These are phyloP conservation scores for Brenthis hecate DNA, from an alignment of 2,888 invertebrate genomes.

Conservation along the genomic window DNA sequence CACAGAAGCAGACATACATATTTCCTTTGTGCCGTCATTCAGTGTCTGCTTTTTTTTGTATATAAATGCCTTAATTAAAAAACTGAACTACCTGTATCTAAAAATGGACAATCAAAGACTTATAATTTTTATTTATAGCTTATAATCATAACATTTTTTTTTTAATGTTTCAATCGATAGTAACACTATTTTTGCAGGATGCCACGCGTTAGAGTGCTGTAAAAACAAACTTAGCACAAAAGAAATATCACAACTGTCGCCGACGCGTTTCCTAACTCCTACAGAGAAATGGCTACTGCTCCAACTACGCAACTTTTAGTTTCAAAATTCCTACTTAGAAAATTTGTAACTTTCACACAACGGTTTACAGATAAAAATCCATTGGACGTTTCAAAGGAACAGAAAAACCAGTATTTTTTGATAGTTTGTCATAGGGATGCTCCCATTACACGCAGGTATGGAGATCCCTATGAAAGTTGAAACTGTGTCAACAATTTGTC, in stretches of 20 bases:
- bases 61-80: background rate
- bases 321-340: background rate
- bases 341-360: slow-evolving; percentile 33
- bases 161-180: slow-evolving; percentile 30
- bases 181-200: slow-evolving; percentile 66
- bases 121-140: background rate
- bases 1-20: slow-evolving; percentile 37
- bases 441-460: slow-evolving; percentile 65
- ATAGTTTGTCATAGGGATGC: slow-evolving; percentile 50
- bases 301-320: slow-evolving; percentile 14
- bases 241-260: slow-evolving; percentile 63
- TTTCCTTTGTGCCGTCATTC: slow-evolving; percentile 18
- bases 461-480: slow-evolving; percentile 76
- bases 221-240: slow-evolving; percentile 63
- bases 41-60: slow-evolving; percentile 8
- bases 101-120: background rate
- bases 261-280: slow-evolving; percentile 63
- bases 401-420: slow-evolving; percentile 39
- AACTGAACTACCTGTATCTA: background rate
- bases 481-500: slow-evolving; percentile 79
- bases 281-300: slow-evolving; percentile 55
- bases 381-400: slow-evolving; percentile 28
- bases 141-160: background rate
- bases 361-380: slow-evolving; percentile 48
- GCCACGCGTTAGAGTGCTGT: slow-evolving; percentile 64